Evolutionary conservation across 2,113 vertebrate genomes (phyloP), one percentile per base, ranked within the genome.

Genomic region (Otis tarda): DNA sequence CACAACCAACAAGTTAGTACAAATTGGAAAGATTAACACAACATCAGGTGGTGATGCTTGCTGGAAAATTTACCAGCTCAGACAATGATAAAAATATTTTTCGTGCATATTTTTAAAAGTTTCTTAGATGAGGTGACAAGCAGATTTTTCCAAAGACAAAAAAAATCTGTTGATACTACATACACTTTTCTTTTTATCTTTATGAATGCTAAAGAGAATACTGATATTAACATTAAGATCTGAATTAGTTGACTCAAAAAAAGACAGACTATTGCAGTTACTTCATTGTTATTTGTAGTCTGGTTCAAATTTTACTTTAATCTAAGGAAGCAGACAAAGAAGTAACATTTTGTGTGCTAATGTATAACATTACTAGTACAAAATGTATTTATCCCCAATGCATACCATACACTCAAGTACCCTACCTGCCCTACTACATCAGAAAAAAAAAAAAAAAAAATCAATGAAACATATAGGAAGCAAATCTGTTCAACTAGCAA

Each of bases 401-500:
- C 1, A 9, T 53, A 65, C 19, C 10, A 3, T 19, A n/a, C 7
- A 73, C 22, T 7, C 10, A 75, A 82, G 15, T 37, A 76, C 15
- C 12, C 45, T 60, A 78, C 12, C 12, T 67, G 43, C 43, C 69
- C 60, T 56, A 33, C 19, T 31, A 49, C 7, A 12, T n/a, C 3
- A 11, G 24, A 59, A 50, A 63, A 41, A 35, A 56, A 27, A 53
- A 33, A 45, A 35, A 75, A 21, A 56, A 52, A 2, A 69, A 88
- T 75, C 0, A 3, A 70, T 93, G 52, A 91, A 85, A 85, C 88
- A 88, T 22, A 76, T 77, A 90, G 88, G 63, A 97, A 96, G 59
- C 20, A 90, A 83, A 95, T 89, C 50, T 94, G 87, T 90, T 90
- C 91, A 92, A 95, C 43, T 79, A 90, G 90, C 75, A 93, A 59